Conservation (phyloP, 2,888 invertebrate species). For the Plemyria rubiginata region DNA sequence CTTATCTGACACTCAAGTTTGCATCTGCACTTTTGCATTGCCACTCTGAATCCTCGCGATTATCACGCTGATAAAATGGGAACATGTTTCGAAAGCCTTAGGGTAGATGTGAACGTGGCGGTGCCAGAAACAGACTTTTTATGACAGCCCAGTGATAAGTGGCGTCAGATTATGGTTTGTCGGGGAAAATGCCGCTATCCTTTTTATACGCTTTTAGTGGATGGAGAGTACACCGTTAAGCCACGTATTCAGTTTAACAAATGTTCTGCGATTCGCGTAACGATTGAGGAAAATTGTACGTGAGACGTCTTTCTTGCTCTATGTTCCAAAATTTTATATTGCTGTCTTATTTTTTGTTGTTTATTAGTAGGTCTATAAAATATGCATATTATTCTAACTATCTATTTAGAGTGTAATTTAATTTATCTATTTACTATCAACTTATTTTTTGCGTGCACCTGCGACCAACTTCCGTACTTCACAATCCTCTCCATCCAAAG, state of each 20-base stretch:
- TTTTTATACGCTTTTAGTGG: constrained; percentile 23
- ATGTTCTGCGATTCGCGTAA: constrained; percentile 23
- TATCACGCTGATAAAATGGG: constrained; percentile 48
- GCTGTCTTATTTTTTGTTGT: constrained; percentile 1
- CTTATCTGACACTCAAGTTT: constrained; percentile 48
- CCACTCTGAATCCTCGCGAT: constrained; percentile 50
- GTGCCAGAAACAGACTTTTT: constrained; percentile 42
- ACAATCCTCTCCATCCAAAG: too few species aligned
- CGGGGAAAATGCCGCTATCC: constrained; percentile 18
- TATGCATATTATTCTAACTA: too few species aligned
- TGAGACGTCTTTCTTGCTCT: constrained; percentile 18
- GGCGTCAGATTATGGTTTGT: constrained; percentile 17
- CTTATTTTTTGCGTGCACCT: too few species aligned
- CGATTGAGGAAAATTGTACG: constrained; percentile 21
- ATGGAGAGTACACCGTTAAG: constrained; percentile 15
- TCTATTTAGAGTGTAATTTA: too few species aligned
- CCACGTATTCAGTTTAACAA: constrained; percentile 16
- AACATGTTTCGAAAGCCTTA: constrained; percentile 25
- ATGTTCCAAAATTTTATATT: not conserved
- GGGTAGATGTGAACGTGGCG: constrained; percentile 46
- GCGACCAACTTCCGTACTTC: too few species aligned
- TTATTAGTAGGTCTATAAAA: not conserved
- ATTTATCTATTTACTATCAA: too few species aligned
- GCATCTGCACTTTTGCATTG: constrained; percentile 39
- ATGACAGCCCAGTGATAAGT: constrained; percentile 39